phyloP scores from a whole-genome alignment of 2,113 vertebrate species.

The Engystomops pustulosus region DNA sequence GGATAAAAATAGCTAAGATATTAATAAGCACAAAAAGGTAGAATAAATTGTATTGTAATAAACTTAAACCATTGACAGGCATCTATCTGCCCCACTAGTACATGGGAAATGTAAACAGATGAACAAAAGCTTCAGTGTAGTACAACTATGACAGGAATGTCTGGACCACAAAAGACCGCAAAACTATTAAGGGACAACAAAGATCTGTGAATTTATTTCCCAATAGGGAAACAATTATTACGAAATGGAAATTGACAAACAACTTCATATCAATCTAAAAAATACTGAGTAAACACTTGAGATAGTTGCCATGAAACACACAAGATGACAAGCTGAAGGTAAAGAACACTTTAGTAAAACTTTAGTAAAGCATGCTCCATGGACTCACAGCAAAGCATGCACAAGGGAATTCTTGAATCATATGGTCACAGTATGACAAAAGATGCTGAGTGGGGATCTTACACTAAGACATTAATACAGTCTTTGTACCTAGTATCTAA shows the following conservation, averaged over 20 bases:
- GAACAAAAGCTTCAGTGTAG: not conserved
- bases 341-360: not conserved
- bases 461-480: too few species aligned
- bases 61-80: too few species aligned
- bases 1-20: too few species aligned
- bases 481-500: too few species aligned
- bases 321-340: not conserved
- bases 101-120: not conserved
- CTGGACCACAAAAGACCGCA: conserved; percentile 2
- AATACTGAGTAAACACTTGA: conserved; percentile 1
- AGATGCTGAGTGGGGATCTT: too few species aligned
- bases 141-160: conserved; percentile 14
- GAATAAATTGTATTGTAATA: too few species aligned
- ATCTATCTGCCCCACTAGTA: not conserved
- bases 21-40: too few species aligned
- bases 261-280: conserved; percentile 17
- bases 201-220: not conserved
- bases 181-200: conserved; percentile 6
- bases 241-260: conserved; percentile 14
- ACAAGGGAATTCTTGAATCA: not conserved
- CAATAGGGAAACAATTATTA: not conserved
- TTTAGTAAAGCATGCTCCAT: not conserved
- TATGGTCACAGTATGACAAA: not conserved
- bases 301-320: conserved; percentile 14
- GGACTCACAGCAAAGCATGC: not conserved